These are phyloP conservation scores for Lochmaea capreae DNA, from an alignment of 2,888 invertebrate genomes.

Conservation along the genomic window DNA sequence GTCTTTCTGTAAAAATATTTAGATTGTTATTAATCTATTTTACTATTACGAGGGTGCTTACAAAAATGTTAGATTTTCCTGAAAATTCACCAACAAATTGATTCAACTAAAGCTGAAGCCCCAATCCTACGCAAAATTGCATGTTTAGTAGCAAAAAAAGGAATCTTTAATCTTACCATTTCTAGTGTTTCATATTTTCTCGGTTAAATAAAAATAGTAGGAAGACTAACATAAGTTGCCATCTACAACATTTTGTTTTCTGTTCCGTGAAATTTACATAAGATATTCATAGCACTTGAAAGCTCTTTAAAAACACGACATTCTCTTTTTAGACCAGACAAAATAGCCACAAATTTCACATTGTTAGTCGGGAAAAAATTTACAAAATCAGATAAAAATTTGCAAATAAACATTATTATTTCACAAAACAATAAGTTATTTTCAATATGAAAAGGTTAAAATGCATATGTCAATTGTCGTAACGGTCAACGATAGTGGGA, in stretches of 20 bases:
- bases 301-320: conserved; percentile 30
- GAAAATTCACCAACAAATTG: too few relatives aligned
- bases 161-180: conserved; percentile 6
- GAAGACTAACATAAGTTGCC: conserved; percentile 23
- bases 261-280: conserved; percentile 34
- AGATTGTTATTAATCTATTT: too few relatives aligned
- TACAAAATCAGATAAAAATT: too few relatives aligned
- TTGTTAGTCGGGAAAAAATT: too few relatives aligned
- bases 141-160: neutral
- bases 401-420: too few relatives aligned
- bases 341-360: neutral
- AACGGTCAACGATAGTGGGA: too few relatives aligned
- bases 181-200: conserved; percentile 5
- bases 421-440: too few relatives aligned
- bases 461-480: too few relatives aligned
- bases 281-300: conserved; percentile 38
- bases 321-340: conserved; percentile 21
- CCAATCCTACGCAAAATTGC: neutral
- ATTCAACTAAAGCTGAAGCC: too few relatives aligned
- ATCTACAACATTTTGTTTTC: conserved; percentile 27
- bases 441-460: too few relatives aligned
- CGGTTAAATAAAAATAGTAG: conserved; percentile 17
- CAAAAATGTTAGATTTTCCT: too few relatives aligned
- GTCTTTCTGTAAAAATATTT: conserved; percentile 70
- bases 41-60: too few relatives aligned